Percentiles rank a stretch among this genome's conserved stretches.
Conservation (phyloP, 2,797 vertebrate genomes). For the Phyllotis vaccarum region DNA sequence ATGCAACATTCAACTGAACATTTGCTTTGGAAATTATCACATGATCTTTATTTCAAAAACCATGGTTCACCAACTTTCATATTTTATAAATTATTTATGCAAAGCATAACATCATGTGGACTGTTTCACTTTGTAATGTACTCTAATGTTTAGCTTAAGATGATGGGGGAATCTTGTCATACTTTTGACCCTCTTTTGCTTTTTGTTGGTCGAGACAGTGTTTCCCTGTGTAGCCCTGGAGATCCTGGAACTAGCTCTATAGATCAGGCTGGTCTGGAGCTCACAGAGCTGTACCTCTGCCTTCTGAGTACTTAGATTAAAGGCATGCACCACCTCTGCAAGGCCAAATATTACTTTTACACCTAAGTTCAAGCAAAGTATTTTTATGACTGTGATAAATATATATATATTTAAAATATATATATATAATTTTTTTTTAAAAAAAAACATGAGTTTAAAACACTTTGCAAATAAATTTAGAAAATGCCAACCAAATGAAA, state of each 20-base stretch:
- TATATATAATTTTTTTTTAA: too few relatives aligned
- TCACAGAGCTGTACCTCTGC: background rate
- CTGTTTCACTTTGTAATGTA: constrained; percentile 12
- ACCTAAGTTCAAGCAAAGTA: background rate
- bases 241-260: background rate
- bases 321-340: background rate
- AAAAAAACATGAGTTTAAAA: background rate
- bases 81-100: constrained; percentile 31
- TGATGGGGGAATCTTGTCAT: background rate
- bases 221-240: background rate
- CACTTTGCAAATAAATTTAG: background rate
- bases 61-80: background rate
- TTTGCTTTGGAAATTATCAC: constrained; percentile 4
- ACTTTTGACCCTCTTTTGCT: background rate
- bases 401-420: too few relatives aligned
- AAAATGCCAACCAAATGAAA: background rate
- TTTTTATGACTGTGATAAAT: background rate
- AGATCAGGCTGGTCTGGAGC: background rate
- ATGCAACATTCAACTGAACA: constrained; percentile 28
- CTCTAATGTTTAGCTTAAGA: background rate
- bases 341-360: background rate
- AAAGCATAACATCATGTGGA: background rate
- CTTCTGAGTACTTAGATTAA: background rate
- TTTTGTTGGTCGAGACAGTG: background rate
- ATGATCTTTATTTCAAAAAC: constrained; percentile 14